A percentile compares a stretch with the other conserved stretches of the same genome.
Evolutionary conservation across 2,888 invertebrate genomes (phyloP).

Genomic region (Poecilus cupreus): DNA sequence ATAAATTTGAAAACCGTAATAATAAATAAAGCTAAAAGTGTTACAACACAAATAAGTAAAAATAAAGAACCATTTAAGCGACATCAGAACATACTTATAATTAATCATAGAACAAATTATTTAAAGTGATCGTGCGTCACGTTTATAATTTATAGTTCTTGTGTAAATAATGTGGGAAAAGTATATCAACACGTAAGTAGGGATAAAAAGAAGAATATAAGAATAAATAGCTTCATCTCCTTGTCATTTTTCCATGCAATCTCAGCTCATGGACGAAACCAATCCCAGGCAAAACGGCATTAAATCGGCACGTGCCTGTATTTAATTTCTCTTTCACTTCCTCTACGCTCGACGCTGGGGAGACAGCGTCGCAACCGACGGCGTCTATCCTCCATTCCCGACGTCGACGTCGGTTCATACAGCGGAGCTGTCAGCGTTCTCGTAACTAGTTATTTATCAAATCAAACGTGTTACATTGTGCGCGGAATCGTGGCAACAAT

Average conservation of each 20-base stretch:
- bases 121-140: too few species aligned
- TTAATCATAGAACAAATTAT: too few species aligned
- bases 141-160: too few species aligned
- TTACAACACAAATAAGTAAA: too few species aligned
- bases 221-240: slow-evolving; percentile 21
- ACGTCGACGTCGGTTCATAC: slow-evolving; percentile 6
- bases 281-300: slow-evolving; percentile 32
- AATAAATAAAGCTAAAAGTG: too few species aligned
- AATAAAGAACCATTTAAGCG: too few species aligned
- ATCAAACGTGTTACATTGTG: slow-evolving; percentile 45
- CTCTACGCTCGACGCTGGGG: neutral
- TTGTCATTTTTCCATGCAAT: slow-evolving; percentile 10
- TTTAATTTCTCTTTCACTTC: slow-evolving; percentile 40
- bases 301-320: slow-evolving; percentile 33
- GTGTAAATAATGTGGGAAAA: too few species aligned
- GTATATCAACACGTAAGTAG: too few species aligned
- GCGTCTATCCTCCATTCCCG: neutral
- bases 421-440: slow-evolving; percentile 7
- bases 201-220: too few species aligned
- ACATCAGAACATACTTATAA: too few species aligned
- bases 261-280: neutral
- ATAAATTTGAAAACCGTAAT: too few species aligned
- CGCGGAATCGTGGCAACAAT: slow-evolving; percentile 41
- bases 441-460: slow-evolving; percentile 53
- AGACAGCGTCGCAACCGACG: neutral